These are phyloP conservation scores for Cepaea nemoralis DNA, from an alignment of 1,140 invertebrate genomes.

Conservation along the genomic window DNA sequence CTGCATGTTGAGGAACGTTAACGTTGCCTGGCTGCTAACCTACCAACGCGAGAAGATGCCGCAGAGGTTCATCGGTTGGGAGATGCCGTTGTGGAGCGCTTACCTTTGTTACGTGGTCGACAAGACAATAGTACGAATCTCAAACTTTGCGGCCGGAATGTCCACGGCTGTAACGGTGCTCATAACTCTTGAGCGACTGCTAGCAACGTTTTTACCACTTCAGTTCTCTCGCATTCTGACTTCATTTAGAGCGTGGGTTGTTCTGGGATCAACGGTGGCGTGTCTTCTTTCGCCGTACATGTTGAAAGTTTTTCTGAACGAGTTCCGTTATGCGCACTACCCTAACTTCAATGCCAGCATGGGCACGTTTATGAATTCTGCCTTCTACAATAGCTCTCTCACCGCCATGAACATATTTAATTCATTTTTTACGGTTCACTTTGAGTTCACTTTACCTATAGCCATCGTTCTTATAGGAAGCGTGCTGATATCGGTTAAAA, in stretches of 20 bases:
- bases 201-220: not conserved
- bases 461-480: not conserved
- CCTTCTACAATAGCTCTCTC: not conserved
- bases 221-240: not conserved
- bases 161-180: not conserved
- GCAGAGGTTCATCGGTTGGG: not conserved
- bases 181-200: not conserved
- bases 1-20: not conserved
- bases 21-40: not conserved
- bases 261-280: not conserved
- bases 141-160: not conserved
- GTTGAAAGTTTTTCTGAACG: not conserved
- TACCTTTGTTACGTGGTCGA: not conserved
- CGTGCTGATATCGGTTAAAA: not conserved
- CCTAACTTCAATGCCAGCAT: not conserved
- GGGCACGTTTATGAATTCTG: not conserved
- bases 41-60: not conserved
- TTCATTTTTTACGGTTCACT: not conserved
- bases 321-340: not conserved
- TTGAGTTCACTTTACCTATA: not conserved
- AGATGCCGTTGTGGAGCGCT: not conserved
- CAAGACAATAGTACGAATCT: not conserved
- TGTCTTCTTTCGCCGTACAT: not conserved
- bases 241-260: not conserved
- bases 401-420: not conserved